A percentile compares a stretch with the other conserved stretches of the same genome.
These are phyloP conservation scores for Drosophila varians DNA, from an alignment of 1,140 invertebrate genomes.

Conservation along the genomic window DNA sequence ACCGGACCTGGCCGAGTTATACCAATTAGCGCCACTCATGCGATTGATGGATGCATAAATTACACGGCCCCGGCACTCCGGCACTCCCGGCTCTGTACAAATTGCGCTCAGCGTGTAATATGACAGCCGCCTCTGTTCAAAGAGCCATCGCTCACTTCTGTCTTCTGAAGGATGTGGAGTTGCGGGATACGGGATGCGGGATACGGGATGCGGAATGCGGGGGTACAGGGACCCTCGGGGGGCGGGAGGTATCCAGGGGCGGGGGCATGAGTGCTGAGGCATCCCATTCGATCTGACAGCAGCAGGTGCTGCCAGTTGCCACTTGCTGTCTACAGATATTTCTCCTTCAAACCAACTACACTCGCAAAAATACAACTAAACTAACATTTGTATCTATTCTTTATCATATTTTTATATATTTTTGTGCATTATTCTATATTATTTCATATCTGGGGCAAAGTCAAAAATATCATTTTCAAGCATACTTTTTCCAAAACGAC, in stretches of 20 bases:
- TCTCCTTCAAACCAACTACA: background rate
- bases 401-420: too few relatives aligned
- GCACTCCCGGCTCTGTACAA: constrained; percentile 35
- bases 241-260: background rate
- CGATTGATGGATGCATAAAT: constrained; percentile 73
- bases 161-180: background rate
- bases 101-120: constrained; percentile 59
- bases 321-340: constrained; percentile 7
- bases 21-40: constrained; percentile 55
- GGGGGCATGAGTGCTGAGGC: constrained; percentile 25
- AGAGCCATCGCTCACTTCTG: constrained; percentile 61
- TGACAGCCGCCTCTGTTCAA: constrained; percentile 57
- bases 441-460: too few relatives aligned
- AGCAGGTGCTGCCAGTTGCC: constrained; percentile 55
- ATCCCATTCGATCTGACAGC: constrained; percentile 44
- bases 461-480: too few relatives aligned
- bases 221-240: background rate
- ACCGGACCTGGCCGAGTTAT: constrained; percentile 12
- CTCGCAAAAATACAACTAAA: constrained; percentile 8
- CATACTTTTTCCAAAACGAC: too few relatives aligned
- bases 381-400: too few relatives aligned
- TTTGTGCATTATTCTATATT: too few relatives aligned
- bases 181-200: background rate
- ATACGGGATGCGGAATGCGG: background rate
- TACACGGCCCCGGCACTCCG: constrained; percentile 12